These are phyloP conservation scores for Cancer borealis DNA, from an alignment of 2,888 invertebrate species.

Conservation along the genomic window DNA sequence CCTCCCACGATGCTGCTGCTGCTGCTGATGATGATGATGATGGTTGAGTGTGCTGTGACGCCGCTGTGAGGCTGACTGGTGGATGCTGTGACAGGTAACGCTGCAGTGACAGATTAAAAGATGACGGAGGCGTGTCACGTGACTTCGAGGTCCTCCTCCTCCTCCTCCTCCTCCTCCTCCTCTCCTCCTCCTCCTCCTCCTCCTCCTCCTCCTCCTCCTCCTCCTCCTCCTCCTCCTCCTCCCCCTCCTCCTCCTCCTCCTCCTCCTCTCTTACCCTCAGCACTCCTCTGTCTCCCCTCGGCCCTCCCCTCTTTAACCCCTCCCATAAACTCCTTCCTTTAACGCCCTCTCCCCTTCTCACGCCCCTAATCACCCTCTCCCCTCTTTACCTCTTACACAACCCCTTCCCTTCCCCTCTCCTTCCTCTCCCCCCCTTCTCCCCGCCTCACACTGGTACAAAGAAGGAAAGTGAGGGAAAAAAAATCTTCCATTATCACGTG, in stretches of 20 bases:
- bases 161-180: slow-evolving; percentile 34
- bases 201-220: slow-evolving; percentile 37
- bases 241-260: neutral
- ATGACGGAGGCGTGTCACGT: neutral
- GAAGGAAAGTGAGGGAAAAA: neutral
- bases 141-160: neutral
- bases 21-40: neutral
- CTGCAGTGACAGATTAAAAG: neutral
- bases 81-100: neutral
- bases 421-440: neutral
- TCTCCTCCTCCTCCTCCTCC: neutral
- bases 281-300: neutral
- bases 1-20: neutral
- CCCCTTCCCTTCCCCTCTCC: neutral
- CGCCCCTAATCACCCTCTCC: neutral
- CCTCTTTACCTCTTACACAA: neutral
- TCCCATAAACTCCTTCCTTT: neutral
- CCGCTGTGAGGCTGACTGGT: neutral
- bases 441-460: neutral
- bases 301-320: neutral
- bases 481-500: neutral
- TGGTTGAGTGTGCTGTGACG: neutral
- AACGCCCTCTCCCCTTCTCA: neutral
- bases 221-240: slow-evolving; percentile 15
- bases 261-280: neutral